Evolutionary conservation across 2,113 vertebrate species (phyloP), one percentile per base, ranked within the genome.

Genomic region (Atherinomorus stipes): DNA sequence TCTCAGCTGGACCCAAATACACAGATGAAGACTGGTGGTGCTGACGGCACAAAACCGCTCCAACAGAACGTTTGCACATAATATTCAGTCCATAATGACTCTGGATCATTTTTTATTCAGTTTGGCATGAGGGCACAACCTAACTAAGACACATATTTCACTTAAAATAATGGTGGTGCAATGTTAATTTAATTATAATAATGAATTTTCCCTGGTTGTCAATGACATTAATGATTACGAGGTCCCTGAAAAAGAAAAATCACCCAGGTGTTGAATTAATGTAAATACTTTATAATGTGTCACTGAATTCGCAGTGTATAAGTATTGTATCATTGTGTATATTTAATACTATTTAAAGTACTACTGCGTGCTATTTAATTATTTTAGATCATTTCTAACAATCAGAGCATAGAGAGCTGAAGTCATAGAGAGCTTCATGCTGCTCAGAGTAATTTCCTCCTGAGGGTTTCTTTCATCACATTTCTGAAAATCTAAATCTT

Each of bases 291-390:
- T 47, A 28, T 22, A 47, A 47, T 66, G 50, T 72, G 51, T 74
- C 49, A 62, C 9, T 47, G 22, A 15, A 26, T 59, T 19, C 7
- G 6, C 37, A 9, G 53, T 72, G 78, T 60, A 4, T 23, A 58
- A 40, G 47, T 50, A 11, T 37, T 73, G 65, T 60, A 56, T 67
- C 16, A 54, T 56, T 68, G 4, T 74, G 22, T 1, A 7, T 77
- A 73, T 86, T 68, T 64, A 62, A 88, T 26, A 9, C n/a, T 83
- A 42, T 79, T 78, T 76, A 70, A 65, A 65, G 50, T 64, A 65
- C 62, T 6, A 1, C 37, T 22, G 21, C 40, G 45, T 81, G 71
- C 52, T 64, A 40, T 80, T 66, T 34, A 37, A 72, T 77, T 47
- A 59, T 76, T 56, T 74, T 11, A 62, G 51, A n/a, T 72, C 0